Percentiles rank a stretch among this genome's conserved stretches.
Conservation (phyloP, 2,797 vertebrate species). For the Prunella strophiata region DNA sequence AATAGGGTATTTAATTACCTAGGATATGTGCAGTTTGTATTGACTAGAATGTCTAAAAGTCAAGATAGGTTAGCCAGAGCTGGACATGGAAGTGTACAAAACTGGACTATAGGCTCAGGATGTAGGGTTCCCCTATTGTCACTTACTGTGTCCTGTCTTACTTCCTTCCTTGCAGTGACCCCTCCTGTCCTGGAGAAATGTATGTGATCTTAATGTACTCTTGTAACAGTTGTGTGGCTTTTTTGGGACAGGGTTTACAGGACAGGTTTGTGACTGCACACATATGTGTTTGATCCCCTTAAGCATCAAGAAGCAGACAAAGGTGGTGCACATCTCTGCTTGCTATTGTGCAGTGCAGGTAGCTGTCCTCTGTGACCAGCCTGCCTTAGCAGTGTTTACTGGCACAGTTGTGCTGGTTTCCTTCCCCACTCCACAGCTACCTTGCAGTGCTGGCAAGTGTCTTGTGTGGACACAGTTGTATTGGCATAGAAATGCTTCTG, state of each 20-base stretch:
- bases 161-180: neutral
- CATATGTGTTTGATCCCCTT: fast-evolving
- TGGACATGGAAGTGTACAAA: neutral
- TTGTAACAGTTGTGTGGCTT: neutral
- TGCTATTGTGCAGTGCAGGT: neutral
- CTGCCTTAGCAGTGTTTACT: neutral
- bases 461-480: slow-evolving; percentile 27
- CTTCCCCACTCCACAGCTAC: neutral
- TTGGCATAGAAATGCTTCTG: slow-evolving; percentile 24
- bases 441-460: slow-evolving; percentile 15
- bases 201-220: neutral
- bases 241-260: neutral
- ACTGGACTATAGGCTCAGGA: neutral
- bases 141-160: neutral
- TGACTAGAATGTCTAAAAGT: neutral
- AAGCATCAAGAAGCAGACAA: neutral
- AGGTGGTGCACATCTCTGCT: neutral
- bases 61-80: neutral
- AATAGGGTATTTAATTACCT: neutral
- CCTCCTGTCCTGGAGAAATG: neutral
- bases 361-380: neutral
- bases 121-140: neutral
- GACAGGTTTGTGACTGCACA: neutral
- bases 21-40: neutral
- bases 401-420: neutral